Percentiles rank a stretch among this genome's conserved stretches.
Conservation (phyloP, 1,140 invertebrate genomes). For the Eriosoma lanigerum region DNA sequence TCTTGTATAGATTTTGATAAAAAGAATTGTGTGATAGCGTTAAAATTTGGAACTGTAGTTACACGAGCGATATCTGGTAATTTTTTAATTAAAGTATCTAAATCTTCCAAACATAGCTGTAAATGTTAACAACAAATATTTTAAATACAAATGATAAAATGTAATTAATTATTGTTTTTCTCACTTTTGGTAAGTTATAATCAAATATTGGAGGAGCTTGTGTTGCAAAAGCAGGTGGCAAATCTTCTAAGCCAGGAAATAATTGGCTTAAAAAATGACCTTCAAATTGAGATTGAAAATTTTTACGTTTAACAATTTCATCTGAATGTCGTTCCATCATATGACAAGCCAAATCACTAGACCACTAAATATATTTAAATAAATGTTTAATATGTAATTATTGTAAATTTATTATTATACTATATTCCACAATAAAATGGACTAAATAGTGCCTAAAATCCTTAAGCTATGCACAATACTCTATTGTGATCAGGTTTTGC, state of each 20-base stretch:
- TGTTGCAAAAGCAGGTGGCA: constrained; percentile 81
- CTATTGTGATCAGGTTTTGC: too few relatives aligned
- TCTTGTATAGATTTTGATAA: constrained; percentile 42
- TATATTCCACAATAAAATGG: too few relatives aligned
- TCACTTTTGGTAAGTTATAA: constrained; percentile 70
- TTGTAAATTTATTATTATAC: too few relatives aligned
- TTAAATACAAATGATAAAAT: background rate
- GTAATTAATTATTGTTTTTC: constrained; percentile 48
- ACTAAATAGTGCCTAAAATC: too few relatives aligned
- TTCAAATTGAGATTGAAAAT: constrained; percentile 75
- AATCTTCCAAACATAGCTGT: constrained; percentile 44
- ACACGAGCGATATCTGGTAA: constrained; percentile 22
- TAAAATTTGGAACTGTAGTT: constrained; percentile 42
- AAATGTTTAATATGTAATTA: background rate
- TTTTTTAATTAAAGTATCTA: constrained; percentile 37
- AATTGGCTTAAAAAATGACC: constrained; percentile 83
- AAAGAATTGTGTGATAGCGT: constrained; percentile 40
- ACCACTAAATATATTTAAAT: constrained; percentile 66
- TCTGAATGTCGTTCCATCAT: constrained; percentile 74
- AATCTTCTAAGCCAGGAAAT: constrained; percentile 85
- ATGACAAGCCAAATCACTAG: constrained; percentile 73
- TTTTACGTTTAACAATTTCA: constrained; percentile 70
- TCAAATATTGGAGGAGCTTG: constrained; percentile 76
- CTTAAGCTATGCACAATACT: too few relatives aligned
- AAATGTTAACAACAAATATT: background rate